Evolutionary conservation across 2,113 vertebrate genomes (phyloP), one percentile per base, ranked within the genome.

Genomic region (Typhlomys cinereus): DNA sequence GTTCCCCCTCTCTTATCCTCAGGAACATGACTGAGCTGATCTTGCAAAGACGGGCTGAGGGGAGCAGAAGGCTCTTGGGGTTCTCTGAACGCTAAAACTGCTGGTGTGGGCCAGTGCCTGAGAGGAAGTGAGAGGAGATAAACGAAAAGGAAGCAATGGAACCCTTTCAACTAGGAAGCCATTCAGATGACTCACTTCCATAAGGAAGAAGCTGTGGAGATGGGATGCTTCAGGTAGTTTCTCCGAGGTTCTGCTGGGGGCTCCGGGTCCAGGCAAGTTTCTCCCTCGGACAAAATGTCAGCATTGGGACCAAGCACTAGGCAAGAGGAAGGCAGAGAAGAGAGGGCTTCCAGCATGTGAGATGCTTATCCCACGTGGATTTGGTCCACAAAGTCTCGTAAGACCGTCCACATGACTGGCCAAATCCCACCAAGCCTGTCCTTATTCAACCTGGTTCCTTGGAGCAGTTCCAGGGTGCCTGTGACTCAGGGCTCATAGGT

Each of bases 351-450:
- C 29, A 10, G 76, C 66, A 59, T 7, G 1, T 81, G 75, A 96
- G 89, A 61, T 83, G 87, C 87, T 95, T 94, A 96, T 85, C 36
- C 89, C 85, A 87, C 86, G 85, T 94, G 86, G 95, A 94, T 96
- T 93, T 94, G 83, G 83, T 41, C 80, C 86, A 44, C 54, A 84
- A 92, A 94, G 87, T 48, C 86, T 67, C 82, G 11, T 94, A 90
- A 97, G 88, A 64, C 87, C 91, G 95, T 96, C 82, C 96, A 91
- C 95, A 91, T 97, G 96, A 96, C 95, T 44, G 54, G 92, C 31
- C 62, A 91, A 93, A 95, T 92, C 89, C 86, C 79, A 89, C 71
- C 76, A 85, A 92, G 27, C 57, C 90, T 89, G 91, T 81, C 92
- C 95, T 94, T 39, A 14, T 85, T 82, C 87, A 67, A 46, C 81